A percentile compares a stretch with the other conserved stretches of the same genome.
These are phyloP conservation scores for Microcebus tavaratra DNA, from an alignment of 2,113 vertebrate genomes.

Conservation along the genomic window DNA sequence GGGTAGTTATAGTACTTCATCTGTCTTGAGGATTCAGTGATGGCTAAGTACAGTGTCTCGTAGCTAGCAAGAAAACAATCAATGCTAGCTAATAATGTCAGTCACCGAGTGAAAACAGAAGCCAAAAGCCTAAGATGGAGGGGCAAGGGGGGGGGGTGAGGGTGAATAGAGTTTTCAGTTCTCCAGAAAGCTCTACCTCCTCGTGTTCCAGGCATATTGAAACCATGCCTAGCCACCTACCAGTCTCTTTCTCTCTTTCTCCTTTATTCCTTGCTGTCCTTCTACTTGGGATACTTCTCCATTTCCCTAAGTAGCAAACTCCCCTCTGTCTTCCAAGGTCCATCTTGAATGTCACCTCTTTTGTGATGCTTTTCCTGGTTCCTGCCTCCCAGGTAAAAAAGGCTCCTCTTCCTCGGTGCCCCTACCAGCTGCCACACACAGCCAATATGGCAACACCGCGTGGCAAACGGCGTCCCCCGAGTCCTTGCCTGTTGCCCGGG, in stretches of 20 bases:
- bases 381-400: not conserved
- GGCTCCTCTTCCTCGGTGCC: not conserved
- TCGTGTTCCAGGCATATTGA: not conserved
- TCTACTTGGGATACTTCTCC: not conserved
- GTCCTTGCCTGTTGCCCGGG: not conserved
- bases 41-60: not conserved
- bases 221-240: not conserved
- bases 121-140: not conserved
- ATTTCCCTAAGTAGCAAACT: not conserved
- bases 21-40: not conserved
- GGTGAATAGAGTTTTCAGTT: not conserved
- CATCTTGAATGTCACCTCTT: not conserved
- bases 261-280: not conserved
- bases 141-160: not conserved
- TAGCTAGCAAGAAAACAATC: not conserved
- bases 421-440: not conserved
- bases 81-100: not conserved
- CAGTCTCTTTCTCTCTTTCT: not conserved
- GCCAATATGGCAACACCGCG: fast-evolving
- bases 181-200: not conserved
- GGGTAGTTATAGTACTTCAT: not conserved
- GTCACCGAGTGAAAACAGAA: not conserved
- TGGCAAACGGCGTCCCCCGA: not conserved
- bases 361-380: not conserved
- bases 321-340: not conserved